Evolutionary conservation across 2,888 invertebrate species (phyloP), one percentile per base, ranked within the genome.

Genomic region (Pheosia tremula): DNA sequence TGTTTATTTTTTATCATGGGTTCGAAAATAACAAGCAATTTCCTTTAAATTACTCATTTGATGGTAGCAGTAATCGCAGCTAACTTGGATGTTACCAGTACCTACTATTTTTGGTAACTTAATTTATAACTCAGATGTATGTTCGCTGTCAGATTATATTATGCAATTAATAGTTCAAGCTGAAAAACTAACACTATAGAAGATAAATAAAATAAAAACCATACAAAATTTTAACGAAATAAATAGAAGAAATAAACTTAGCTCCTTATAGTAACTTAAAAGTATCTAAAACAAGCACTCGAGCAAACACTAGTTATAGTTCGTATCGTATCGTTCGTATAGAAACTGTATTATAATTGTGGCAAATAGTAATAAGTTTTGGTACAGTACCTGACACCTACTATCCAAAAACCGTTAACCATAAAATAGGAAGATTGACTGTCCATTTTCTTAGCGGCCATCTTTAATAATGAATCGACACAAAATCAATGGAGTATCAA

Each of bases 401-500:
- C 24, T 24, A 24, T 24, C 24, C 13, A 36, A 52, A 36, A 36
- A 8, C 36, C 4, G 8, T 5, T n/a, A 11, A 4, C 4, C 5
- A 47, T 50, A 24, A 5, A 36, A 52, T 9, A 52, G 13, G 5
- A 37, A 11, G 11, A 37, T 3, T 37, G 5, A 53, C 37, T 53
- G 37, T 53, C 13, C 39, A 41, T 41, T 24, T 41, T 41, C 41
- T 0, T 5, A 56, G 41, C 41, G 1, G 41, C 24, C 13, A 41
- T 41, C 8, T 55, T 3, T 53, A 39, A 55, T 56, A 24, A 4
- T n/a, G 41, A 41, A n/a, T 13, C 3, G 37, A 13, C n/a, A 36
- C 45, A 43, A 56, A 56, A 56, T 36, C 24, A 56, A 56, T 56
- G 0, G 45, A 45, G 45, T 36, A 45, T 56, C 56, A 56, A 56